Evolutionary conservation across 1,140 invertebrate species (phyloP).

Genomic region (Pogonus chalceus): DNA sequence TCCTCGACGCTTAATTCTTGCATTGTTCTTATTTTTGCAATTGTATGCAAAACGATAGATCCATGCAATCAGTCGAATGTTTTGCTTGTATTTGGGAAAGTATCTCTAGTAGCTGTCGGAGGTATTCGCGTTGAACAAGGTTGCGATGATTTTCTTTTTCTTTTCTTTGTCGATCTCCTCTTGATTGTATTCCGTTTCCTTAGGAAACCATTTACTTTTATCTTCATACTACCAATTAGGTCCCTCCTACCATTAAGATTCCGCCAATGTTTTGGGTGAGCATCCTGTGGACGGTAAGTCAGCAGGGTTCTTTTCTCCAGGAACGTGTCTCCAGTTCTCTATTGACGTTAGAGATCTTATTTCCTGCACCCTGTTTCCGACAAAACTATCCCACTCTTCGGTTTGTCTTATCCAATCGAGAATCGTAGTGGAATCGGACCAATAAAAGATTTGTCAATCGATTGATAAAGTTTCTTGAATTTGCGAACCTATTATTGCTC

Average conservation of each 20-base stretch:
- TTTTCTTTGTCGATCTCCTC: conserved; percentile 11
- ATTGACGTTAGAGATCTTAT: conserved; percentile 22
- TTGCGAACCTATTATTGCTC: conserved; percentile 19
- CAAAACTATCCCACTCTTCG: conserved; percentile 21
- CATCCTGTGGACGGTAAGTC: conserved; percentile 35
- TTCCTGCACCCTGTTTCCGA: conserved; percentile 27
- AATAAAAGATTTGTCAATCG: conserved; percentile 7
- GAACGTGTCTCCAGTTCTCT: conserved; percentile 30
- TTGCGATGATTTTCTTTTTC: background rate
- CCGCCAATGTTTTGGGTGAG: conserved; percentile 21
- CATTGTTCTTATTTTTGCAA: background rate
- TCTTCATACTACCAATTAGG: conserved; percentile 26
- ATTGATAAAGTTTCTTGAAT: background rate
- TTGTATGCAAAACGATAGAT: conserved; percentile 1
- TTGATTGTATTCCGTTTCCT: conserved; percentile 7
- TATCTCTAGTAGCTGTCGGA: too few species aligned
- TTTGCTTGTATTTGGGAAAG: conserved; percentile 9
- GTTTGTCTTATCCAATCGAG: conserved; percentile 21
- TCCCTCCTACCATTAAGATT: conserved; percentile 34
- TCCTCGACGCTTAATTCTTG: background rate
- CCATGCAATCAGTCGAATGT: conserved; percentile 11
- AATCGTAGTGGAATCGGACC: conserved; percentile 23
- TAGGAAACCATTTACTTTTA: conserved; percentile 18
- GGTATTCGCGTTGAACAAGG: background rate
- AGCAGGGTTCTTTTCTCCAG: conserved; percentile 33